Base-by-base conservation (phyloP, 2,888 invertebrate species). In the Gerosis bhagava region DNA sequence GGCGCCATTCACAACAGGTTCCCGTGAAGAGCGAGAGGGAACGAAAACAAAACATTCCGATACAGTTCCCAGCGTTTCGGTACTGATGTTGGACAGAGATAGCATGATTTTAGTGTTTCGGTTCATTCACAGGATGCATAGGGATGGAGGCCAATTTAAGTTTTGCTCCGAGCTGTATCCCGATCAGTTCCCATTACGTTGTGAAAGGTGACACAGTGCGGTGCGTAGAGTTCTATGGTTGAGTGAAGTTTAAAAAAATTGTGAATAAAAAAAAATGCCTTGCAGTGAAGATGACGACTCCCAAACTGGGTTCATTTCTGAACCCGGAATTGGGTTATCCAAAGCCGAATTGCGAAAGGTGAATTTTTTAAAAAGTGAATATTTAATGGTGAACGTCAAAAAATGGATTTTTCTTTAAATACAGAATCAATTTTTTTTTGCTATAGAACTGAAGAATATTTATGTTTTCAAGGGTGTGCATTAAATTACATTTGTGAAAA, bases 311-410 rank as follows among this genome's bases (percentile, higher is more conserved):
- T 88, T 82, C 53, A 63, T 70, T 16, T 81, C 84, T 24, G 92
- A 93, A 53, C 68, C 90, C n/a, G 76, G 77, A 29, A 79, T 89
- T 3, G 91, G 90, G 48, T 84, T 93, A 90, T 92, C 93, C 0
- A 94, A 94, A 67, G 94, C 94, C 0, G 93, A 94, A 67, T 78
- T 93, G 48, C 83, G 94, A 74, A 92, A 93, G 91, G 93, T 93
- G 79, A 82, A 35, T 62, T 37, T 47, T 31, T 29, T n/a, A n/a
- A n/a, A n/a, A n/a, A n/a, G n/a, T n/a, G n/a, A n/a, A n/a, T n/a
- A n/a, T n/a, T n/a, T n/a, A n/a, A n/a, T n/a, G n/a, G n/a, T n/a
- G n/a, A n/a, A n/a, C n/a, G n/a, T n/a, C n/a, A n/a, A n/a, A n/a
- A n/a, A n/a, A n/a, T n/a, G n/a, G n/a, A n/a, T n/a, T n/a, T n/a